Evolutionary conservation across 2,888 invertebrate genomes (phyloP), one percentile per base, ranked within the genome.

Genomic region (Papilio elwesi): DNA sequence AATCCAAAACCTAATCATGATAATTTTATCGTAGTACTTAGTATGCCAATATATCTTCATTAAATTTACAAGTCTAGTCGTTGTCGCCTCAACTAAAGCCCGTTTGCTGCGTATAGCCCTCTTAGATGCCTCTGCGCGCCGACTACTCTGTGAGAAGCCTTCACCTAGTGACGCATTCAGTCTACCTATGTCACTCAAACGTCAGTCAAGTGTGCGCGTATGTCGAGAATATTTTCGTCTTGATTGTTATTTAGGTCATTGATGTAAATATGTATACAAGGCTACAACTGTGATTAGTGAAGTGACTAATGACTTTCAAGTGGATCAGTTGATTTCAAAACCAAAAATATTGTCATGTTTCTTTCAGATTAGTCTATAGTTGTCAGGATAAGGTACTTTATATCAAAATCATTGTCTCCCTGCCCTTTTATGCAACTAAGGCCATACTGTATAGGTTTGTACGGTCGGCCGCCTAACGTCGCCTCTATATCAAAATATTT

Each of bases 121-220:
- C 26, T 43, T 57, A 26, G 47, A 8, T 15, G n/a, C 48, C 51
- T 68, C 51, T 73, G 51, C 52, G 16, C 43, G 26, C 26, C 38
- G 48, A 49, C 43, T 69, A 47, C 65, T 73, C 64, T 68, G 57
- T 51, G 43, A 63, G 36, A 43, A 13, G 26, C 43, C 12, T 48
- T 63, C 7, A 6, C 71, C 9, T 38, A 36, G 64, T 72, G 51
- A 69, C 68, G 68, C 64, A 68, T 64, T 57, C 53, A 51, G 64
- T 69, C 68, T 52, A 68, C 65, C 73, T 69, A 65, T 57, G 68
- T 73, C 73, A 73, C 68, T 73, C 68, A 73, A 51, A 65, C 65
- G 68, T 65, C 68, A 73, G 68, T 69, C 51, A 57, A 64, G 65
- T 65, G 57, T 65, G 68, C 68, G 68, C 57, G 43, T 51, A 57